Evolutionary conservation across 2,797 vertebrate genomes (phyloP).

Genomic region (Phataginus tricuspis): DNA sequence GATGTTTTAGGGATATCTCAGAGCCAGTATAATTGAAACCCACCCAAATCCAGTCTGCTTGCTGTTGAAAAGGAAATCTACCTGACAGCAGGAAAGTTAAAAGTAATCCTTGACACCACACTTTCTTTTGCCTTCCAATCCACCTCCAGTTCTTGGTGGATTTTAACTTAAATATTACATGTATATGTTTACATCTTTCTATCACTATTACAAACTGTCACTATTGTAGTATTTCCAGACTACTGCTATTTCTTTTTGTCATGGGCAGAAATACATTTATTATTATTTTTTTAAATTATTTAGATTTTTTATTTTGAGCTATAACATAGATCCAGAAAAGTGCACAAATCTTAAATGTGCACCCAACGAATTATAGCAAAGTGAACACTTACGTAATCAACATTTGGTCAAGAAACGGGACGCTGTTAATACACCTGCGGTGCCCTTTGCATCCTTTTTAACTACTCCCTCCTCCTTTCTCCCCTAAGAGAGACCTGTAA

Average conservation of each 20-base stretch:
- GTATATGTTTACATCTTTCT: neutral
- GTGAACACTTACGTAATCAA: neutral
- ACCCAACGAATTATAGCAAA: neutral
- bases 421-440: accelerated
- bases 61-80: neutral
- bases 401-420: neutral
- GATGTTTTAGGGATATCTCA: neutral
- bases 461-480: neutral
- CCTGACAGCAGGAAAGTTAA: neutral
- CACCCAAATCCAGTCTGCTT: neutral
- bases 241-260: neutral
- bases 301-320: neutral
- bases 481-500: neutral
- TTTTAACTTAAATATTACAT: neutral
- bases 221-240: neutral
- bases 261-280: neutral
- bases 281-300: neutral
- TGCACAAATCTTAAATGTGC: neutral
- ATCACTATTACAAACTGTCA: neutral
- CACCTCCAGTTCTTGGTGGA: neutral
- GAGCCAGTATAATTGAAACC: neutral
- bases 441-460: neutral
- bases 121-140: neutral
- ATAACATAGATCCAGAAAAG: neutral
- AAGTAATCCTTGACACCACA: neutral